Percentiles rank a stretch among this genome's conserved stretches.
Evolutionary conservation across 2,888 invertebrate species (phyloP).

Genomic region (Seira ritae): DNA sequence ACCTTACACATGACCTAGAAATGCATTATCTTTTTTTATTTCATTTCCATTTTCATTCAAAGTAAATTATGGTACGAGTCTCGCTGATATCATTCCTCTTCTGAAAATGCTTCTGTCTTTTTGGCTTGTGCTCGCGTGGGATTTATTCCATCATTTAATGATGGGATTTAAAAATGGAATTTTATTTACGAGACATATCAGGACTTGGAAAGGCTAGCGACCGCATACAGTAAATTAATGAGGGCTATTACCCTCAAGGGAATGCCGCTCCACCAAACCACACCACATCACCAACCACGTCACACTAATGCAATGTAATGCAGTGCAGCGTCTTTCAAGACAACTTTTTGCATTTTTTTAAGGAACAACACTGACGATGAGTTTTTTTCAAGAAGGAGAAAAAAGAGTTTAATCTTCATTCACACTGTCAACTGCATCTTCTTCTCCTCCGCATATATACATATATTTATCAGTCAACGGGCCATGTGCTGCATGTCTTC

Average conservation of each 20-base stretch:
- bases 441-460: conserved; percentile 38
- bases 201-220: conserved; percentile 56
- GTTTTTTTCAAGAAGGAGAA: conserved; percentile 4
- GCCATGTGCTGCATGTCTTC: conserved; percentile 56
- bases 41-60: conserved; percentile 5
- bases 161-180: conserved; percentile 36
- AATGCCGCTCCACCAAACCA: conserved; percentile 40
- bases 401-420: conserved; percentile 57
- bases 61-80: conserved; percentile 9
- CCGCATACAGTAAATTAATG: conserved; percentile 57
- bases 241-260: conserved; percentile 61
- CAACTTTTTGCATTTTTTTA: conserved; percentile 9
- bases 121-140: not conserved
- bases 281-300: no score
- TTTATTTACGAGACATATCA: conserved; percentile 65
- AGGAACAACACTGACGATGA: conserved; percentile 6
- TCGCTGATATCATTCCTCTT: conserved; percentile 2
- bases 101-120: conserved; percentile 5
- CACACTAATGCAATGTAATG: not conserved
- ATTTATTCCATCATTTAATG: conserved; percentile 20
- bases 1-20: not conserved
- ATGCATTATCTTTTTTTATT: conserved; percentile 3
- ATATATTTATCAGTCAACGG: conserved; percentile 60
- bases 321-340: not conserved
- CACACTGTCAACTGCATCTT: conserved; percentile 51